These are phyloP conservation scores for Anoplopoma fimbria DNA, from an alignment of 2,113 vertebrate genomes.

Conservation along the genomic window DNA sequence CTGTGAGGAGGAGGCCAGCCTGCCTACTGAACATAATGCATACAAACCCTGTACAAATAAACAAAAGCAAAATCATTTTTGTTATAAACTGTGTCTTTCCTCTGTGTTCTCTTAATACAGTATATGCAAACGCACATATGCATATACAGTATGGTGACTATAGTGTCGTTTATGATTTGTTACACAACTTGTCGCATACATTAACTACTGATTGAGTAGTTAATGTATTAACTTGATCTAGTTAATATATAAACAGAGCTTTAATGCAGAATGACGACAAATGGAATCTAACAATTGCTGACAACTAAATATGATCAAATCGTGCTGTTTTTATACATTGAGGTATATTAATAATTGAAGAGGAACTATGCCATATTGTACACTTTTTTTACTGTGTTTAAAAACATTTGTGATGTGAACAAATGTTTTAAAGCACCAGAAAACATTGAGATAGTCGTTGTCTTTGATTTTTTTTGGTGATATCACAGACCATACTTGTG, in stretches of 20 bases:
- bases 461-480: neutral
- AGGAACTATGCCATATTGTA: neutral
- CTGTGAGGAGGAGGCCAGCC: slow-evolving; percentile 58
- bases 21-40: slow-evolving; percentile 57
- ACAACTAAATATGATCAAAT: neutral
- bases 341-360: neutral
- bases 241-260: neutral
- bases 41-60: slow-evolving; percentile 27
- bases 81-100: slow-evolving; percentile 23
- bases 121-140: neutral
- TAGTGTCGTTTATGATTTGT: neutral
- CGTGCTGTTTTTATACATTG: neutral
- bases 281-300: no score
- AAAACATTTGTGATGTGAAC: slow-evolving; percentile 3
- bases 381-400: neutral
- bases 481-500: neutral
- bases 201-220: neutral
- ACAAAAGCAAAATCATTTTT: slow-evolving; percentile 29
- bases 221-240: neutral
- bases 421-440: neutral
- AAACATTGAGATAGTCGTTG: slow-evolving; percentile 1
- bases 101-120: slow-evolving; percentile 1
- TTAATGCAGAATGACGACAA: no score
- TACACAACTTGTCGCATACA: neutral
- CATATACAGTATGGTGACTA: neutral